Evolutionary conservation across 2,797 vertebrate genomes (phyloP), one percentile per base, ranked within the genome.

Genomic region (Macropus fuliginosus): DNA sequence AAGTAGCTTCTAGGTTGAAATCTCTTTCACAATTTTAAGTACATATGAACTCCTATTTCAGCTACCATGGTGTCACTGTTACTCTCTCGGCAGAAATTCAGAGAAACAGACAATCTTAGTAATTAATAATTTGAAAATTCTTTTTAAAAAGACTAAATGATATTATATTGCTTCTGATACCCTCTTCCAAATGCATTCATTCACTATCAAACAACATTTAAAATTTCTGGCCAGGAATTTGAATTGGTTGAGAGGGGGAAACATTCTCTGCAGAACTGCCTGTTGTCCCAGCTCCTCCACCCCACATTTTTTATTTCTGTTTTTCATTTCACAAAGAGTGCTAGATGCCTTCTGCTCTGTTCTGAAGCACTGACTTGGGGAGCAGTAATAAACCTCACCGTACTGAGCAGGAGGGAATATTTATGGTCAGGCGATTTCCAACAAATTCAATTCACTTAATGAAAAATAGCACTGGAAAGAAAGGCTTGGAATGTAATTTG

Each of bases 361-460:
- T 87, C 11, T 0, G 14, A 96, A 90, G 54, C 55, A 28, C 52
- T 9, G 57, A 89, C 90, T 2, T 31, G 55, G 95, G 92, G 91
- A 96, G 62, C 5, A 9, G 1, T 2, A 92, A 62, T 16, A 94
- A 94, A 95, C 95, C 92, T 0, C 0, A 40, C 91, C 0, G 91
- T 1, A 0, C 66, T 0, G 46, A 92, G 96, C 10, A 4, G 92
- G 94, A 97, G 94, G 95, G 74, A 97, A 6, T 66, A 92, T 96
- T 97, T 96, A 97, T 54, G 94, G 97, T 91, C 90, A 10, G 74
- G 87, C 12, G 2, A 93, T 91, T 97, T 56, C 96, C 97, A 92
- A 97, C 97, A 97, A 98, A 97, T 55, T 92, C 96, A 90, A 96
- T 95, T 94, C 96, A 91, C 52, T 94, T 97, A 94, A 98, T 66